Evolutionary conservation across 2,888 invertebrate species (phyloP), one percentile per base, ranked within the genome.

Genomic region (Eupithecia tripunctaria): DNA sequence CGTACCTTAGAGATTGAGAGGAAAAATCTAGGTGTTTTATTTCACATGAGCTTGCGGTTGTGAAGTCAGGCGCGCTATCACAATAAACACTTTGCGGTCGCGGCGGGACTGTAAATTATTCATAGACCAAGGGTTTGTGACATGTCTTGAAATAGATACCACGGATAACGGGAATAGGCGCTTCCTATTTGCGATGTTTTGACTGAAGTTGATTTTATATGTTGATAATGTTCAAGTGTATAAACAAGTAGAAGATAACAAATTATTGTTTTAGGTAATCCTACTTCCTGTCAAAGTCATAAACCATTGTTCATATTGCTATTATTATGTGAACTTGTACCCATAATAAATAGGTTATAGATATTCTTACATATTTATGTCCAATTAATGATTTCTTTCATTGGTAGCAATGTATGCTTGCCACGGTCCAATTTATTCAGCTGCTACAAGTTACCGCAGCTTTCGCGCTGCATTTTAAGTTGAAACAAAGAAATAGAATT

Each of bases 1-100:
- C 85, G 81, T 89, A 87, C 87, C 87, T 88, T 84, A 78, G 85
- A 89, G 87, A 91, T 91, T 89, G 89, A 88, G 90, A 88, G 88
- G 90, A 90, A 91, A 92, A 92, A 92, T 93, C 90, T 92, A 91
- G 91, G 91, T 91, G 89, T 90, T 92, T 92, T 92, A 93, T 93
- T 91, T 89, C 89, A 88, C 89, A 89, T 87, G 90, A 91, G 89
- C 89, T 86, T 87, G 88, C 82, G 89, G 89, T 87, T 88, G 86
- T 87, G 88, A 88, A 89, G 88, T 85, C 88, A 89, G 84, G 82
- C 88, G 84, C 82, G 84, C 89, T 90, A 90, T 91, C 90, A 91
- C 90, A 91, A 92, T 92, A 92, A 92, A 91, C 91, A 91, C 90
- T 91, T 91, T 88, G 86, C 87, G 85, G 86, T 86, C 85, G 87